Conservation (phyloP, 2,113 vertebrate species). For the Chloroceryle aenea region DNA sequence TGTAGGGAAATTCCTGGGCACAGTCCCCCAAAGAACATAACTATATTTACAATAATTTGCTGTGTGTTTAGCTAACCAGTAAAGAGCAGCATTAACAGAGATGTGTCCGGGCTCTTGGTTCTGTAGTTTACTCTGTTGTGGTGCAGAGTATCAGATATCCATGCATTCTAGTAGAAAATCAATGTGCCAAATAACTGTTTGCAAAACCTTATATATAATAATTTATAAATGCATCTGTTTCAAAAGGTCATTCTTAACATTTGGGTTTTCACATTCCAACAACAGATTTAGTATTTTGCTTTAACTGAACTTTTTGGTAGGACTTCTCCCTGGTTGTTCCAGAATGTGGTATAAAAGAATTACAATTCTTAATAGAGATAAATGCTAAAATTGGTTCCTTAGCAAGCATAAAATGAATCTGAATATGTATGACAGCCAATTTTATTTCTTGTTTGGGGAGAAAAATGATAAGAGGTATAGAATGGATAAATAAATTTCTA, state of each 20-base stretch:
- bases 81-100: not conserved
- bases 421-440: not conserved
- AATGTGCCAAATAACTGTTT: not conserved
- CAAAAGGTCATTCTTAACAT: not conserved
- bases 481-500: not conserved
- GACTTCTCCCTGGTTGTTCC: not conserved
- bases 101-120: not conserved
- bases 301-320: not conserved
- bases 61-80: not conserved
- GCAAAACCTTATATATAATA: not conserved
- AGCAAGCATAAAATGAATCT: not conserved
- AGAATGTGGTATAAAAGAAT: not conserved
- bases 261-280: not conserved
- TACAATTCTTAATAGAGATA: not conserved
- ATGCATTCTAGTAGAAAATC: not conserved
- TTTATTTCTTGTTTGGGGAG: not conserved
- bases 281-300: not conserved
- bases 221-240: not conserved
- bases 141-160: not conserved
- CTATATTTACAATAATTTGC: not conserved
- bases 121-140: not conserved
- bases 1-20: not conserved
- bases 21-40: not conserved
- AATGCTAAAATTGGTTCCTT: not conserved
- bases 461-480: not conserved